Evolutionary conservation across 64 coral and sea anemone species (phyloP).

Genomic region (Dendrophyllia cribrosa): DNA sequence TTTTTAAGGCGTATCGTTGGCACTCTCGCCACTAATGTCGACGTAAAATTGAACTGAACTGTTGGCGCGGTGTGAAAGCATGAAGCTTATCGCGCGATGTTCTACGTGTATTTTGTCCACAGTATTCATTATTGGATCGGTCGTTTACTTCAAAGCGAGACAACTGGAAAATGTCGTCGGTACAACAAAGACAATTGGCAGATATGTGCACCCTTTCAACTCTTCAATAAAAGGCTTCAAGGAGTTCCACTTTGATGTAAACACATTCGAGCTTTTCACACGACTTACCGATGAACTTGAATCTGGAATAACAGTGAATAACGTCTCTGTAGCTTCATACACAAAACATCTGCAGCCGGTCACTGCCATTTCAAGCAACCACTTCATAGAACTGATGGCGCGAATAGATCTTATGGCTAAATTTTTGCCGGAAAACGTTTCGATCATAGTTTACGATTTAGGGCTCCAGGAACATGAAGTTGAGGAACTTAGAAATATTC

Average conservation of each 20-base stretch:
- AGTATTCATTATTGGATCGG: not conserved
- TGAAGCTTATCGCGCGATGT: not conserved
- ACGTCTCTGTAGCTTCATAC: slow-evolving; percentile 43
- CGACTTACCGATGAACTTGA: slow-evolving; percentile 17
- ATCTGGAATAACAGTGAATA: not conserved
- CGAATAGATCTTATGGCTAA: slow-evolving; percentile 8
- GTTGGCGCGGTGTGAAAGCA: too few species aligned
- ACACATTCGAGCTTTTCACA: slow-evolving; percentile 20
- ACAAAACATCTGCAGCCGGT: slow-evolving; percentile 40
- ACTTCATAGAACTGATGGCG: slow-evolving; percentile 44
- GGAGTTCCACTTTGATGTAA: slow-evolving; percentile 17
- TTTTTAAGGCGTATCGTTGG: too few species aligned
- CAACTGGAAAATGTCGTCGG: not conserved
- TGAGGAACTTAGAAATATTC: not conserved
- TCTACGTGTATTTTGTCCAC: not conserved
- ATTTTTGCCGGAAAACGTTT: not conserved
- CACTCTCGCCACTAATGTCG: too few species aligned
- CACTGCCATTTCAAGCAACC: slow-evolving; percentile 49
- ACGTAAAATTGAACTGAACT: too few species aligned
- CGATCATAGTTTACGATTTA: slow-evolving; percentile 38
- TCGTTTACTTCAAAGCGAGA: not conserved
- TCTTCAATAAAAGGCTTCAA: slow-evolving; percentile 2
- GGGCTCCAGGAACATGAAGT: slow-evolving; percentile 1
- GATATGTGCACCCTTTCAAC: slow-evolving; percentile 33
- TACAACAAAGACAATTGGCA: not conserved